These are phyloP conservation scores for Uromys caudimaculatus DNA, from an alignment of 2,797 vertebrate species.

Conservation along the genomic window DNA sequence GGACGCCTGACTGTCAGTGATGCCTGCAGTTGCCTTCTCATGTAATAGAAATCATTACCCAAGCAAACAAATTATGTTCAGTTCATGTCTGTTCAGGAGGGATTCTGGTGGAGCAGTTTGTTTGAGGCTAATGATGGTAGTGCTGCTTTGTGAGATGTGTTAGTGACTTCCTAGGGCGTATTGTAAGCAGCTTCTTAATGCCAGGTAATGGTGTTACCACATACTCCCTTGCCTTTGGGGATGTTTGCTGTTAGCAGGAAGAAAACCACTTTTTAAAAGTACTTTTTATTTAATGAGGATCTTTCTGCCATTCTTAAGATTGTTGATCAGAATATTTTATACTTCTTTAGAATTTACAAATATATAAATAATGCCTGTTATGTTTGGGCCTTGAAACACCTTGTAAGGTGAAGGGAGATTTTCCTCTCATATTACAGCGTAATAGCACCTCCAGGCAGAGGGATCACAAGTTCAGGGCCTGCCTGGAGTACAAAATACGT, in stretches of 20 bases:
- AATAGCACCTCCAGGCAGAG: background rate
- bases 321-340: constrained; percentile 26
- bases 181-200: constrained; percentile 28
- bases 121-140: constrained; percentile 40
- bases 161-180: background rate
- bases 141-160: background rate
- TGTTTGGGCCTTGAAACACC: background rate
- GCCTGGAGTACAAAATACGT: background rate
- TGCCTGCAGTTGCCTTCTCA: background rate
- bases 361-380: background rate
- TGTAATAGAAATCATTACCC: background rate
- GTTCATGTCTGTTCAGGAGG: background rate
- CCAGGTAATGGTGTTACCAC: background rate
- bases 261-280: background rate
- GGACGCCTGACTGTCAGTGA: background rate
- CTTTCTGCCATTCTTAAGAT: constrained; percentile 41
- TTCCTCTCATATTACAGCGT: background rate
- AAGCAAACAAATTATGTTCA: background rate
- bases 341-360: constrained; percentile 34
- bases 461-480: background rate
- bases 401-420: background rate
- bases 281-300: constrained; percentile 48
- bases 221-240: constrained; percentile 30
- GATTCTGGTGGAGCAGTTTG: background rate
- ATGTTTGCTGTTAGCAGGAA: background rate